These are phyloP conservation scores for Linnaemya tessellans DNA, from an alignment of 2,888 invertebrate species.

Conservation along the genomic window DNA sequence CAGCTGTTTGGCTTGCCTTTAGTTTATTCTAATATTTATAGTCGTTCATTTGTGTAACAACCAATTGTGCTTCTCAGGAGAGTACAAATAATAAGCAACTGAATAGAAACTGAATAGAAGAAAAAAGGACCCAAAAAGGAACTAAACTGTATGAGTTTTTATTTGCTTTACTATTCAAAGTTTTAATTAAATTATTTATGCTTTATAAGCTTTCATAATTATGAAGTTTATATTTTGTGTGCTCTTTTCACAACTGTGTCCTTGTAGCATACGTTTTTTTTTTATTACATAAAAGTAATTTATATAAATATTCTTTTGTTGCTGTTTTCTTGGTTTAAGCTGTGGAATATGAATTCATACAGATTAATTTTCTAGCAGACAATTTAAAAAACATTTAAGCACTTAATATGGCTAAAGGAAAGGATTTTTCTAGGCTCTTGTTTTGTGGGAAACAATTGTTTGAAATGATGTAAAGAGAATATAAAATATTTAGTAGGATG, in stretches of 20 bases:
- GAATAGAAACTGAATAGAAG: not conserved
- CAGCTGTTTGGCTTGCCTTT: not conserved
- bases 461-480: too few species aligned
- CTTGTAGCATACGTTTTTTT: constrained; percentile 2
- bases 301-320: not conserved
- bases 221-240: not conserved
- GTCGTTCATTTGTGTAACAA: not conserved
- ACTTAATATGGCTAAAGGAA: too few species aligned
- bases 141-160: constrained; percentile 1
- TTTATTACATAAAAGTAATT: not conserved
- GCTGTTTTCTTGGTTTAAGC: not conserved
- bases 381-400: not conserved
- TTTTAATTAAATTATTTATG: constrained; percentile 66
- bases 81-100: constrained; percentile 4
- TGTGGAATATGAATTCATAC: not conserved
- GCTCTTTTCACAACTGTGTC: constrained; percentile 4
- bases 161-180: constrained; percentile 46
- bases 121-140: not conserved
- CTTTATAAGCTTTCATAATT: constrained; percentile 41
- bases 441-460: too few species aligned
- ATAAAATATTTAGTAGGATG: too few species aligned
- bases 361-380: not conserved
- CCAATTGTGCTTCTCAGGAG: constrained; percentile 1
- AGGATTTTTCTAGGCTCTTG: too few species aligned
- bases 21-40: not conserved